Evolutionary conservation across 2,113 vertebrate genomes (phyloP).

Genomic region (Procavia capensis): DNA sequence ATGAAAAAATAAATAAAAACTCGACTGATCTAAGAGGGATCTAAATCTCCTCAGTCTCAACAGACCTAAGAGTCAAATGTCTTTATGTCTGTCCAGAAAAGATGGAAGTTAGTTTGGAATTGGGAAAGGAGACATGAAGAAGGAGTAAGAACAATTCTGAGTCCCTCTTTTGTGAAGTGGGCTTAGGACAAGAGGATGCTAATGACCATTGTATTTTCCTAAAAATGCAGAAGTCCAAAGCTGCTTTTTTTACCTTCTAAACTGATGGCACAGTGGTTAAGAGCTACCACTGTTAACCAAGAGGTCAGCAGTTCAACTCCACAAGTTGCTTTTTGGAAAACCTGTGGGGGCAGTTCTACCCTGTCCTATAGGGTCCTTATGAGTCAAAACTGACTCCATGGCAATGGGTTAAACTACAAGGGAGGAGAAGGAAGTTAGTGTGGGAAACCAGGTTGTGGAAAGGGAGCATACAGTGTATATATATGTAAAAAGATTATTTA

Average conservation of each 20-base stretch:
- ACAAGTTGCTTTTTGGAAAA: too few relatives aligned
- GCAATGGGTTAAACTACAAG: not conserved
- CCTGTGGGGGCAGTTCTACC: too few relatives aligned
- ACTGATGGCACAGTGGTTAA: too few relatives aligned
- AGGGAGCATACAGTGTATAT: not conserved
- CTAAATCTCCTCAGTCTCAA: not conserved
- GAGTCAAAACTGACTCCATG: too few relatives aligned
- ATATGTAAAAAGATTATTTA: not conserved
- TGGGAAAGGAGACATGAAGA: not conserved
- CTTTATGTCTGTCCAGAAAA: not conserved
- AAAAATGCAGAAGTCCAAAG: not conserved
- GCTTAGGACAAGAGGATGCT: not conserved
- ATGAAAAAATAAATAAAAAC: not conserved
- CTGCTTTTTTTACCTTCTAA: not conserved
- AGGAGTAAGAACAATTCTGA: not conserved
- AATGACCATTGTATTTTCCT: not conserved
- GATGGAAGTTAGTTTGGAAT: not conserved
- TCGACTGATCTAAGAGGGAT: not conserved
- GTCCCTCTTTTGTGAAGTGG: not conserved
- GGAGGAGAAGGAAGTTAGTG: not conserved
- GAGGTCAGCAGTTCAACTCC: too few relatives aligned
- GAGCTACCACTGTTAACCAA: too few relatives aligned
- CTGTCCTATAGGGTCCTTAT: too few relatives aligned
- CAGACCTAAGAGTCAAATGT: not conserved
- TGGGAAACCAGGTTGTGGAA: not conserved